Conservation (phyloP, 64 coral and sea anemone species). For the Actinia equina region DNA sequence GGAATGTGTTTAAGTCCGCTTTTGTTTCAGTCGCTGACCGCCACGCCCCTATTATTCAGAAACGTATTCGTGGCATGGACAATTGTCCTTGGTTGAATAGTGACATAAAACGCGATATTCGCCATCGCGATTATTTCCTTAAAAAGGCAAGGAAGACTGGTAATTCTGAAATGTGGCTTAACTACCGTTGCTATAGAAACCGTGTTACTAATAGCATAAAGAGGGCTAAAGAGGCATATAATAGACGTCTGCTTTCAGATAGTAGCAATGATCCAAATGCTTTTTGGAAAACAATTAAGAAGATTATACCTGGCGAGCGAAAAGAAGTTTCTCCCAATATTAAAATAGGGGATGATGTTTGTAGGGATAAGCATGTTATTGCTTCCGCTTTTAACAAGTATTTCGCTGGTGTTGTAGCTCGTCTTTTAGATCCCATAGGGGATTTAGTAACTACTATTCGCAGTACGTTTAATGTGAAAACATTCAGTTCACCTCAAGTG, state of each 20-base stretch:
- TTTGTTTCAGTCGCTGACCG: conserved; percentile 29
- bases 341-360: conserved; percentile 16
- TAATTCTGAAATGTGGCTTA: conserved; percentile 29
- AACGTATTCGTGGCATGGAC: conserved; percentile 11
- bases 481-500: neutral
- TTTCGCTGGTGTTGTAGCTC: conserved; percentile 28
- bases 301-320: conserved; percentile 32
- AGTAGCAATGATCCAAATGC: conserved; percentile 39
- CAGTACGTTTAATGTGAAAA: conserved; percentile 7
- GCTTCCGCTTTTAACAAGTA: conserved; percentile 52
- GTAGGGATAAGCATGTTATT: conserved; percentile 21
- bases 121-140: conserved; percentile 41
- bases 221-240: neutral
- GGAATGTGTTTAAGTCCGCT: conserved; percentile 2
- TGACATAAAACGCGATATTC: conserved; percentile 24
- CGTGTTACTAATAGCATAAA: conserved; percentile 6
- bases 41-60: conserved; percentile 34
- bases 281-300: conserved; percentile 58
- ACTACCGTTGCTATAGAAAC: conserved; percentile 43
- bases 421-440: neutral
- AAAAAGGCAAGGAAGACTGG: conserved; percentile 45
- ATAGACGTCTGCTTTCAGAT: conserved; percentile 31
- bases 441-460: conserved; percentile 13
- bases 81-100: conserved; percentile 56
- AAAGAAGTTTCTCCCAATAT: conserved; percentile 15